A percentile compares a stretch with the other conserved stretches of the same genome.
These are phyloP conservation scores for Dicrostonyx torquatus DNA, from an alignment of 2,797 vertebrate genomes.

Conservation along the genomic window DNA sequence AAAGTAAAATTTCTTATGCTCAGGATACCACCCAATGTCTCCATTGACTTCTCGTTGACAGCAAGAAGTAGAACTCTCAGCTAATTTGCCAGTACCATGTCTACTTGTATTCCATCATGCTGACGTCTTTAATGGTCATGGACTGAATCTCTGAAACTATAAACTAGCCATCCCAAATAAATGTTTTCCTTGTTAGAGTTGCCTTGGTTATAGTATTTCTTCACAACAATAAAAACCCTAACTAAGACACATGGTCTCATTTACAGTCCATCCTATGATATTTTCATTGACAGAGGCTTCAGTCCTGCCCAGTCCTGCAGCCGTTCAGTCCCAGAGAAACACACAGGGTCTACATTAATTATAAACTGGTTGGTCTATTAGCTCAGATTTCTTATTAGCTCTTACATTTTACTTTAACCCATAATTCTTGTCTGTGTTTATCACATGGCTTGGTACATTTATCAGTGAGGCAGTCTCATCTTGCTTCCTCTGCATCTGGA, in stretches of 20 bases:
- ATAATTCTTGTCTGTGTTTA: too few species aligned
- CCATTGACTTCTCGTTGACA: background rate
- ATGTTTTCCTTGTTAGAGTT: background rate
- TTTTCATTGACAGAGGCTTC: too few species aligned
- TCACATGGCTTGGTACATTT: too few species aligned
- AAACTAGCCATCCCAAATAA: background rate
- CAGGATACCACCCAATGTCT: background rate
- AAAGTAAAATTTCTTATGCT: background rate
- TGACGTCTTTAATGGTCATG: background rate
- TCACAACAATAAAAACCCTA: background rate
- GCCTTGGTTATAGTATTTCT: background rate
- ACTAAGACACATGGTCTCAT: background rate
- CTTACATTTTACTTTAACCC: too few species aligned
- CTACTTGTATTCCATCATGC: background rate
- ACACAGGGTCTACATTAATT: too few species aligned
- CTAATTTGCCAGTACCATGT: background rate
- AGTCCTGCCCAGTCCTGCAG: too few species aligned
- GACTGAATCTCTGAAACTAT: background rate
- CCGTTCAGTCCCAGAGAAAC: too few species aligned
- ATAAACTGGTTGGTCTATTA: too few species aligned
- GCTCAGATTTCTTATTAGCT: too few species aligned
- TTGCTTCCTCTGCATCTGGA: too few species aligned
- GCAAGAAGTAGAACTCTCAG: background rate
- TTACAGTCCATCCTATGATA: background rate
- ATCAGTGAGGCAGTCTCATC: too few species aligned